A percentile compares a stretch with the other conserved stretches of the same genome.
Conservation (phyloP, 2,797 vertebrate species). For the Rhodeus uyekii region DNA sequence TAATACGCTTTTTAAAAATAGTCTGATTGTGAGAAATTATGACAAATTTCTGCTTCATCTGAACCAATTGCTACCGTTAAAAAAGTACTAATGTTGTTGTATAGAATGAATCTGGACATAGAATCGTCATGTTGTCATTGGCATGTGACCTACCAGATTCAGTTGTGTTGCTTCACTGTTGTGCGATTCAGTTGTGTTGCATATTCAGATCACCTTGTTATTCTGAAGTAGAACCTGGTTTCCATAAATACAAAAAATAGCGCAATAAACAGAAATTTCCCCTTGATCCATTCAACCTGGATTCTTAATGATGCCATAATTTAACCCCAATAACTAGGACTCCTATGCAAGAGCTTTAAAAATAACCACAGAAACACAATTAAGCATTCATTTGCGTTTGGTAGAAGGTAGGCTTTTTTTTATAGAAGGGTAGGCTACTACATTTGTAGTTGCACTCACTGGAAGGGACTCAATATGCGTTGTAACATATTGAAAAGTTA, state of each 20-base stretch:
- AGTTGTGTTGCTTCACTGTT: not conserved
- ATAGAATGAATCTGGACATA: not conserved
- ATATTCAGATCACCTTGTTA: not conserved
- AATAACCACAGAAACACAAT: conserved; percentile 40
- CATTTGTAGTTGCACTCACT: not conserved
- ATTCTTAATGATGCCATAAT: too few species aligned
- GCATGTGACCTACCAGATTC: not conserved
- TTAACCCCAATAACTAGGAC: too few species aligned
- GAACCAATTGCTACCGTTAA: not conserved
- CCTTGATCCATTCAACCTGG: not conserved
- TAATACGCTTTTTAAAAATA: not conserved
- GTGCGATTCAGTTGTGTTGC: not conserved
- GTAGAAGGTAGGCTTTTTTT: not conserved
- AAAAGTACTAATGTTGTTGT: not conserved
- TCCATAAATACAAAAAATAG: not conserved
- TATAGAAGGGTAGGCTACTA: not conserved
- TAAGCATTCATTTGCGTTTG: conserved; percentile 19
- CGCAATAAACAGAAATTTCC: not conserved
- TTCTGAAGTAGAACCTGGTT: not conserved
- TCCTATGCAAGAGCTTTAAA: too few species aligned
- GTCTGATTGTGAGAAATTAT: not conserved
- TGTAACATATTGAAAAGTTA: not conserved
- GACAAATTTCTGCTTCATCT: not conserved
- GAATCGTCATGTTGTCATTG: not conserved
- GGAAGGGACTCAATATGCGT: not conserved